Evolutionary conservation across 2,113 vertebrate species (phyloP), one percentile per base, ranked within the genome.

Genomic region (Arizona elegans): DNA sequence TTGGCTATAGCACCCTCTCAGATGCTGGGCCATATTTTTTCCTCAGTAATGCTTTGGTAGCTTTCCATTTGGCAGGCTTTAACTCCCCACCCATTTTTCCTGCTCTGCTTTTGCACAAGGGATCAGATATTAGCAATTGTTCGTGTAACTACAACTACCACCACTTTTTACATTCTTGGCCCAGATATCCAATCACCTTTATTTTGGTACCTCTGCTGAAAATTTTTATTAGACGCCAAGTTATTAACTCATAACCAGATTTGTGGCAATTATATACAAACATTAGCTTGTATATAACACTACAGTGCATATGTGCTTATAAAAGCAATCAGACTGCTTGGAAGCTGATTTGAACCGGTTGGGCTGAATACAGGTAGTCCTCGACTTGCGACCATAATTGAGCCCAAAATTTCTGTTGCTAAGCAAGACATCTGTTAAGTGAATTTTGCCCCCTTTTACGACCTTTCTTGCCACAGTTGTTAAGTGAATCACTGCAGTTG

Each of bases 51-150:
- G 91, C 93, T 94, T 90, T 43, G 89, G 29, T 94, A 86, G 94
- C 96, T 96, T 97, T 96, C 97, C 95, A 92, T 93, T 95, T 96
- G 92, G 95, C 88, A 95, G 90, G 94, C 38, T 91, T 9, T 55
- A 90, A 29, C 43, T 90, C 89, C 81, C 93, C 93, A 29, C 90
- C 86, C 55, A 33, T 81, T 88, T 95, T 89, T 93, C 95, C 93
- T 92, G 43, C 87, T 96, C 94, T 96, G 92, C 94, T 97, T 86
- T 95, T 97, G 86, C 95, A 91, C 56, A 21, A 81, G 75, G 93
- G 91, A 43, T 93, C 94, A 94, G 85, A 94, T 91, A 93, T 95
- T 95, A 94, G 92, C 91, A 91, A 62, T 47, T 94, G 92, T 91
- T 94, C 70, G 7, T 94, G 93, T 86, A 96, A 94, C 92, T 97